A percentile compares a stretch with the other conserved stretches of the same genome.
phyloP scores from a whole-genome alignment of 2,888 invertebrate genomes.

The Macroteleia sp. region DNA sequence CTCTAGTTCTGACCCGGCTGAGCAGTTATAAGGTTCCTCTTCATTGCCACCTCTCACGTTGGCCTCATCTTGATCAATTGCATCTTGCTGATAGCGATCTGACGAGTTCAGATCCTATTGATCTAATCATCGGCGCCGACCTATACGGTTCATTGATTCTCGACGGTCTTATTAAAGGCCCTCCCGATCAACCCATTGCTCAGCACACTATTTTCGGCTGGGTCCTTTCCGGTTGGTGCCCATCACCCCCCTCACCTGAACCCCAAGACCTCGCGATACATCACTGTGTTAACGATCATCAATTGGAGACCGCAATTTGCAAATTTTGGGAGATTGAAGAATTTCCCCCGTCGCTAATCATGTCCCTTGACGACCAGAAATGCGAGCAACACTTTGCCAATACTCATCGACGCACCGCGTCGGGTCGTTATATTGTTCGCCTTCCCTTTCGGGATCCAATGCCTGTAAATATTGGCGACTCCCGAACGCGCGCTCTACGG shows the following conservation, averaged over 20 bases:
- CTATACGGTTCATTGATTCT: neutral
- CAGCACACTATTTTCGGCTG: conserved; percentile 6
- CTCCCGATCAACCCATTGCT: neutral
- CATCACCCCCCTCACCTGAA: neutral
- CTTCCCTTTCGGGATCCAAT: neutral
- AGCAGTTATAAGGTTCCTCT: neutral
- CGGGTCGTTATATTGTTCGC: neutral
- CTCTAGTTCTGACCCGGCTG: neutral
- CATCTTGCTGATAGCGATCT: neutral
- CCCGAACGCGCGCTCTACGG: neutral
- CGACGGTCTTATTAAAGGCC: neutral
- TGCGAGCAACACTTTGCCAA: neutral
- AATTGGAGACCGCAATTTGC: neutral
- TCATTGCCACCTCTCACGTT: neutral
- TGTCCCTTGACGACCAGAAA: neutral
- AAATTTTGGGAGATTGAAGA: conserved; percentile 3
- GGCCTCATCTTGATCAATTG: neutral
- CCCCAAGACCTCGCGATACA: neutral
- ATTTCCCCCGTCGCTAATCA: neutral
- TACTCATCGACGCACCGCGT: neutral
- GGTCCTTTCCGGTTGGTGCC: neutral
- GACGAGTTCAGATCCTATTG: neutral
- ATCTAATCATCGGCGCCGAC: neutral
- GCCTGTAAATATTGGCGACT: neutral
- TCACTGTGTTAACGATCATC: neutral